phyloP scores from a whole-genome alignment of 1,140 invertebrate species.

The Magallana ariakensis region DNA sequence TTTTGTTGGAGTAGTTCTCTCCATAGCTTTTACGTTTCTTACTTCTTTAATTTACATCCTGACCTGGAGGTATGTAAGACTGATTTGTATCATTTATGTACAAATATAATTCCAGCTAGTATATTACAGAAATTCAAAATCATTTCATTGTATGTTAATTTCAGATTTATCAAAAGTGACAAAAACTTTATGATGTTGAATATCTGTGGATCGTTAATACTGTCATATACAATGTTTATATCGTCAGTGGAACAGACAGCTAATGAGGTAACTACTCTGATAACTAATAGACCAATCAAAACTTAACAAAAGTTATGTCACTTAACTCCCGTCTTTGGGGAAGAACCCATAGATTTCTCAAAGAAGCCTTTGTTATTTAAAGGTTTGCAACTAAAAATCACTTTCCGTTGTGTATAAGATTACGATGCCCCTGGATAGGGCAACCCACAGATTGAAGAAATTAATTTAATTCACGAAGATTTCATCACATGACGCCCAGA shows the following conservation, averaged over 20 bases:
- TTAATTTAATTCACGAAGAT: too few species aligned
- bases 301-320: too few species aligned
- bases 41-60: neutral
- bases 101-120: neutral
- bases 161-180: conserved; percentile 39
- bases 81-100: neutral
- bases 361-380: too few species aligned
- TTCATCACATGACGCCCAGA: too few species aligned
- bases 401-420: too few species aligned
- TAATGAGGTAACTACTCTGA: neutral
- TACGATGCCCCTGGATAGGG: too few species aligned
- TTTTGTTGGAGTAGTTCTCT: neutral
- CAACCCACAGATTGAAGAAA: too few species aligned
- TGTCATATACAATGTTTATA: conserved; percentile 31
- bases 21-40: neutral
- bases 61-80: neutral
- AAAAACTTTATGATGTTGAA: conserved; percentile 7
- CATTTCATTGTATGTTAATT: neutral
- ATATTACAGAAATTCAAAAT: too few species aligned
- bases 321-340: too few species aligned
- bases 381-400: too few species aligned
- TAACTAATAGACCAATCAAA: neutral
- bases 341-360: too few species aligned
- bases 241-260: conserved; percentile 14
- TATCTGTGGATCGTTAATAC: conserved; percentile 24